phyloP scores from a whole-genome alignment of 1,140 invertebrate species.

The Aphis gossypii region DNA sequence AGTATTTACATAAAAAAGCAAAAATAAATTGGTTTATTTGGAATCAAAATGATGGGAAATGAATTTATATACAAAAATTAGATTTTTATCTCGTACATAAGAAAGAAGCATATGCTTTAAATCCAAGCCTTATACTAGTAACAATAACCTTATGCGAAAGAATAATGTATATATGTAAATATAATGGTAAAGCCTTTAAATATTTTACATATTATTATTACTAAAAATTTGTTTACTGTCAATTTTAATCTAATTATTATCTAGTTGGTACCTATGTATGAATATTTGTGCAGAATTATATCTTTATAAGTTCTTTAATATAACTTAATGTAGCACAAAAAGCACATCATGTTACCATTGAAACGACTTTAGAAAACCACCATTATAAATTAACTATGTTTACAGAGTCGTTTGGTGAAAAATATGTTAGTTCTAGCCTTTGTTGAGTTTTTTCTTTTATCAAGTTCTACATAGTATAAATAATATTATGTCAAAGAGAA shows the following conservation, averaged over 20 bases:
- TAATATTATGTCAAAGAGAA: not conserved
- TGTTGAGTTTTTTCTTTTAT: not conserved
- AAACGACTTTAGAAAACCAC: not conserved
- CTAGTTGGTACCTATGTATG: not conserved
- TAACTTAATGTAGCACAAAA: not conserved
- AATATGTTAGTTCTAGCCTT: not conserved
- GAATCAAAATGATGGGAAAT: too few relatives aligned
- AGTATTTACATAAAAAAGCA: too few relatives aligned
- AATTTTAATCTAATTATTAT: not conserved
- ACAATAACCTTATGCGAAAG: too few relatives aligned
- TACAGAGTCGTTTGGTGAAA: not conserved
- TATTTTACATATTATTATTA: not conserved
- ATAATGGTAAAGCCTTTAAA: not conserved
- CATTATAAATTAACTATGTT: not conserved
- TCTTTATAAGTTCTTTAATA: not conserved
- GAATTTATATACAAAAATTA: too few relatives aligned
- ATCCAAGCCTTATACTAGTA: too few relatives aligned
- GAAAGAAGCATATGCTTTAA: too few relatives aligned
- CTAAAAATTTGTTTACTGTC: not conserved
- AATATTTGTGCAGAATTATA: not conserved
- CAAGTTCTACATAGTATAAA: not conserved
- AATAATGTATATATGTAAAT: not conserved
- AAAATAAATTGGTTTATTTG: too few relatives aligned
- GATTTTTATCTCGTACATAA: too few relatives aligned
- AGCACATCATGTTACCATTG: not conserved